phyloP scores from a whole-genome alignment of 1,140 invertebrate species.

The Manduca sexta region DNA sequence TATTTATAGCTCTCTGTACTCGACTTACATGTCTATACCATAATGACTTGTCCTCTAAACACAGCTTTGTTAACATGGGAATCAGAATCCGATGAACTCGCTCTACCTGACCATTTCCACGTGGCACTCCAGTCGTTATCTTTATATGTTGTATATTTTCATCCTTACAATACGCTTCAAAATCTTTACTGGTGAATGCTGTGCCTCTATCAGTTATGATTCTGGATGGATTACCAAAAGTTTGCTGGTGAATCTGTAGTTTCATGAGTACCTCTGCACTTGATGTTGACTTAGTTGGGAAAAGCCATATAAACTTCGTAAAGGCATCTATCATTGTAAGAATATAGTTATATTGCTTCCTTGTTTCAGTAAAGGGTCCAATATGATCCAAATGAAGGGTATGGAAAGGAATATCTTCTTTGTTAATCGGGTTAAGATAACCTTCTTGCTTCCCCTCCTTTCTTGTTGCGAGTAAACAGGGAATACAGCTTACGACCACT shows the following conservation, averaged over 20 bases:
- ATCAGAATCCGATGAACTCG: not conserved
- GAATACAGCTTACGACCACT: not conserved
- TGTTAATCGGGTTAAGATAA: not conserved
- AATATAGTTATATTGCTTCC: constrained; percentile 33
- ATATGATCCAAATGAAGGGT: constrained; percentile 48
- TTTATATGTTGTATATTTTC: not conserved
- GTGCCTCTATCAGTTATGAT: not conserved
- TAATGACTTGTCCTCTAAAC: constrained; percentile 19
- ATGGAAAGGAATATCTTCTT: not conserved
- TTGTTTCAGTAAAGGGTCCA: constrained; percentile 31
- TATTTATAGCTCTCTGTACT: constrained; percentile 39
- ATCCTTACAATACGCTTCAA: not conserved
- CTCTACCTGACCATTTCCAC: constrained; percentile 7
- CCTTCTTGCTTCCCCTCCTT: not conserved
- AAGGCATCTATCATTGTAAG: constrained; percentile 26
- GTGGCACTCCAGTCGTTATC: constrained; percentile 2
- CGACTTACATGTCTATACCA: constrained; percentile 37
- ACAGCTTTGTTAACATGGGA: not conserved
- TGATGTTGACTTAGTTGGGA: constrained; percentile 24
- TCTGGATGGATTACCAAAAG: not conserved
- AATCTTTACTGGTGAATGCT: not conserved
- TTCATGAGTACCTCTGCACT: not conserved
- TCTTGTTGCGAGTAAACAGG: too few relatives aligned
- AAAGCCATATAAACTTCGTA: constrained; percentile 31
- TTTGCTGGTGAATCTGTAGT: not conserved